Percentiles rank a stretch among this genome's conserved stretches.
phyloP scores from a whole-genome alignment of 2,113 vertebrate genomes.

The Gobiocypris rarus region DNA sequence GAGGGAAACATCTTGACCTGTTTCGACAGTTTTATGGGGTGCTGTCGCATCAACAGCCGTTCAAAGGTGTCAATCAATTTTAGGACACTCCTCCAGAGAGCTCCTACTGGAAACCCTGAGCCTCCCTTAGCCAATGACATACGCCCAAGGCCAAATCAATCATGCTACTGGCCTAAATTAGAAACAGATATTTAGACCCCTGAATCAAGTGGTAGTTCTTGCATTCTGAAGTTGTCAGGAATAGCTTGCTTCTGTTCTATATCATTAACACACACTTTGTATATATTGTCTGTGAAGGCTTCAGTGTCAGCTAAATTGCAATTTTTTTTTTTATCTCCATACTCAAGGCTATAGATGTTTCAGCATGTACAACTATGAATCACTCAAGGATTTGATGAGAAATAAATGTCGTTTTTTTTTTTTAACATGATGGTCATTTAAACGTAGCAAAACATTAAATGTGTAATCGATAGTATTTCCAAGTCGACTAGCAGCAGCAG shows the following conservation, averaged over 20 bases:
- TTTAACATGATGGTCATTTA: not conserved
- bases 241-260: not conserved
- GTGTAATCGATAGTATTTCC: too few species aligned
- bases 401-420: not conserved
- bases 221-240: constrained; percentile 31
- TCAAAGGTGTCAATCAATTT: constrained; percentile 29
- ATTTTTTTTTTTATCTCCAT: too few species aligned
- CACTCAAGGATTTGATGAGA: too few species aligned
- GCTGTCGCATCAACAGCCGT: constrained; percentile 22
- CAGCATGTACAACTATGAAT: too few species aligned
- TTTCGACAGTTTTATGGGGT: constrained; percentile 47
- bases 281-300: not conserved
- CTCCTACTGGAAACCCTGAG: not conserved
- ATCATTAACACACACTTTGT: constrained; percentile 16
- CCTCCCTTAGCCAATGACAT: constrained; percentile 6
- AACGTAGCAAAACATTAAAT: too few species aligned
- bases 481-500: too few species aligned
- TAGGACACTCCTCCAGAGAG: constrained; percentile 20
- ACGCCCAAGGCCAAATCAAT: constrained; percentile 17
- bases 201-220: constrained; percentile 27
- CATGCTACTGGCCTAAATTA: constrained; percentile 44
- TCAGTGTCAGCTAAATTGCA: too few species aligned
- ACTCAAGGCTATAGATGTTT: too few species aligned
- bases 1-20: constrained; percentile 16
- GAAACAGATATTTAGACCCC: constrained; percentile 20